Evolutionary conservation across 1,140 invertebrate species (phyloP).

Genomic region (Rhyzopertha dominica): DNA sequence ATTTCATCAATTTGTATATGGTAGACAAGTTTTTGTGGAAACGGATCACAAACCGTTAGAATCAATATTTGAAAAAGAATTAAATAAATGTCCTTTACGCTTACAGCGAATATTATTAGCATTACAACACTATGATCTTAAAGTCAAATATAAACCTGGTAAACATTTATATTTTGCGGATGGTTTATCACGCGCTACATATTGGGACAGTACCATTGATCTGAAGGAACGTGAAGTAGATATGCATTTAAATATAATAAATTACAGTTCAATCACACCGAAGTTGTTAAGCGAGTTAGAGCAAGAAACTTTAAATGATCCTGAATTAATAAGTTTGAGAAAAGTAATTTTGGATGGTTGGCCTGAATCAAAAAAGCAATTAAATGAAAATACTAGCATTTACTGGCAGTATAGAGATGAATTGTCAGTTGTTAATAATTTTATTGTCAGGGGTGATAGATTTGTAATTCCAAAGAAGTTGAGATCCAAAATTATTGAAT

Average conservation of each 20-base stretch:
- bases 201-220: neutral
- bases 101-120: slow-evolving; percentile 43
- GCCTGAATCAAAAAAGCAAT: slow-evolving; percentile 1
- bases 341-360: slow-evolving; percentile 7
- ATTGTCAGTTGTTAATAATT: slow-evolving; percentile 1
- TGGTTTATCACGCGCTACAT: slow-evolving; percentile 42
- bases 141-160: slow-evolving; percentile 42
- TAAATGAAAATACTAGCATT: neutral
- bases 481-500: slow-evolving; percentile 30
- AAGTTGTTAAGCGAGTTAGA: slow-evolving; percentile 3
- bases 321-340: slow-evolving; percentile 1
- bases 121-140: slow-evolving; percentile 43
- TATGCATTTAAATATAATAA: slow-evolving; percentile 3
- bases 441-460: slow-evolving; percentile 11
- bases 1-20: slow-evolving; percentile 44
- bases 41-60: slow-evolving; percentile 46
- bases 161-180: slow-evolving; percentile 46
- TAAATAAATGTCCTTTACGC: slow-evolving; percentile 39
- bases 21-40: slow-evolving; percentile 36
- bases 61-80: slow-evolving; percentile 41
- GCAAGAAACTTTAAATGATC: slow-evolving; percentile 11
- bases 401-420: slow-evolving; percentile 10
- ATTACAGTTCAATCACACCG: slow-evolving; percentile 2
- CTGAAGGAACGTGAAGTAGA: slow-evolving; percentile 1
- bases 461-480: slow-evolving; percentile 36